Evolutionary conservation across 2,888 invertebrate genomes (phyloP).

Genomic region (Dicranocentrus wangi): DNA sequence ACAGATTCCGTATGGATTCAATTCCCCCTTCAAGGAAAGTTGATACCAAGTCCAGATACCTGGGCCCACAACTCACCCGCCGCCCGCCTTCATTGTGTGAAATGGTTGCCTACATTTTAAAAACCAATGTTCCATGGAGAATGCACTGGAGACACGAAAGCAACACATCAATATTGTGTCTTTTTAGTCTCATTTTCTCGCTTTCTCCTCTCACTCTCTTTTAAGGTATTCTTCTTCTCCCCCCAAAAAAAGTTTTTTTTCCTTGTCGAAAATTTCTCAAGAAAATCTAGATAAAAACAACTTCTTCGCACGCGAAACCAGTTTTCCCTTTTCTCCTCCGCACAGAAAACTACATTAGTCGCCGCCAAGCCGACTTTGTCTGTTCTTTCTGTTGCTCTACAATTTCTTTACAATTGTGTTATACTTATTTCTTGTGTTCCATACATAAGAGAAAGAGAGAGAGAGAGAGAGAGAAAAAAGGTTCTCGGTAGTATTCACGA

Average conservation of each 20-base stretch:
- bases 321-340: slow-evolving; percentile 35
- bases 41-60: neutral
- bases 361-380: too few species aligned
- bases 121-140: slow-evolving; percentile 43
- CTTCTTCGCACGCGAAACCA: slow-evolving; percentile 59
- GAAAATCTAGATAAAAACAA: slow-evolving; percentile 59
- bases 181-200: slow-evolving; percentile 43
- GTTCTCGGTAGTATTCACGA: slow-evolving; percentile 50
- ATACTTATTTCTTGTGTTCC: slow-evolving; percentile 36
- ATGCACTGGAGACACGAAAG: slow-evolving; percentile 60
- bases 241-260: slow-evolving; percentile 44
- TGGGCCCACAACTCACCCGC: neutral
- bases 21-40: too few species aligned
- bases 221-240: neutral
- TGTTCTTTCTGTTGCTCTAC: slow-evolving; percentile 42
- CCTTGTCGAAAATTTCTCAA: slow-evolving; percentile 25
- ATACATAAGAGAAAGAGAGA: too few species aligned
- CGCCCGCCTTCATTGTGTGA: neutral
- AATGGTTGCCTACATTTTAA: slow-evolving; percentile 30
- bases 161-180: slow-evolving; percentile 64
- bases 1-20: too few species aligned
- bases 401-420: slow-evolving; percentile 41
- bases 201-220: slow-evolving; percentile 25
- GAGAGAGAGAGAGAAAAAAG: slow-evolving; percentile 21
- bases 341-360: slow-evolving; percentile 41